Evolutionary conservation across 2,888 invertebrate genomes (phyloP).

Genomic region (Torymus texanus): DNA sequence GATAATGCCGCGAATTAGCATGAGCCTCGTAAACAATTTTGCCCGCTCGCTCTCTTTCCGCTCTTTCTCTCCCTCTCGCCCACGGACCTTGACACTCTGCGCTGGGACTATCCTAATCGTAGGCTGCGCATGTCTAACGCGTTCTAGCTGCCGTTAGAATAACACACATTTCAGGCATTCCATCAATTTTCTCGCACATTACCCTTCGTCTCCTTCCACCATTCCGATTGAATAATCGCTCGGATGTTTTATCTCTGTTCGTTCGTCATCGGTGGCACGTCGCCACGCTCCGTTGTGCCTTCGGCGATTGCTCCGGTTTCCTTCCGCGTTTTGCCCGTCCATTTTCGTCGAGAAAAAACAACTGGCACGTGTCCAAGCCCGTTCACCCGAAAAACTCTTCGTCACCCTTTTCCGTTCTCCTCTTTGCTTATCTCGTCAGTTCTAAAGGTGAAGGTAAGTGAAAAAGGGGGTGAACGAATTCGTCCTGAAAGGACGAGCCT

Average conservation of each 20-base stretch:
- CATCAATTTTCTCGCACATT: slow-evolving; percentile 10
- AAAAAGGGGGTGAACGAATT: not conserved
- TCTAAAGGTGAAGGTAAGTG: not conserved
- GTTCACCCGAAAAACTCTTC: not conserved
- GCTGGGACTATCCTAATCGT: slow-evolving; percentile 15
- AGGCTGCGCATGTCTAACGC: not conserved
- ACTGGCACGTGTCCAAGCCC: slow-evolving; percentile 37
- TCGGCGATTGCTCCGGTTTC: not conserved
- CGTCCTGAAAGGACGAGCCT: not conserved
- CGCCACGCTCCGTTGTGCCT: slow-evolving; percentile 5
- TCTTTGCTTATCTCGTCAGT: too few relatives aligned
- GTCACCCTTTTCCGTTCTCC: not conserved
- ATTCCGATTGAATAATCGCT: not conserved
- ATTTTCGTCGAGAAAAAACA: not conserved
- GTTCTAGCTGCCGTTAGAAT: slow-evolving; percentile 16
- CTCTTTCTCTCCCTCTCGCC: slow-evolving; percentile 9
- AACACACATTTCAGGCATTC: slow-evolving; percentile 19
- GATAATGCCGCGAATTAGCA: slow-evolving; percentile 48
- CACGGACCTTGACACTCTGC: not conserved
- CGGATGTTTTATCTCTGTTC: not conserved
- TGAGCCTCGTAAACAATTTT: slow-evolving; percentile 40
- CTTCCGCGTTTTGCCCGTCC: not conserved
- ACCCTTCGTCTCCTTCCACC: not conserved
- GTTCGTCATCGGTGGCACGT: slow-evolving; percentile 13
- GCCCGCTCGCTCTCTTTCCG: slow-evolving; percentile 28